phyloP scores from a whole-genome alignment of 2,113 vertebrate species.

The Bombycilla garrulus region DNA sequence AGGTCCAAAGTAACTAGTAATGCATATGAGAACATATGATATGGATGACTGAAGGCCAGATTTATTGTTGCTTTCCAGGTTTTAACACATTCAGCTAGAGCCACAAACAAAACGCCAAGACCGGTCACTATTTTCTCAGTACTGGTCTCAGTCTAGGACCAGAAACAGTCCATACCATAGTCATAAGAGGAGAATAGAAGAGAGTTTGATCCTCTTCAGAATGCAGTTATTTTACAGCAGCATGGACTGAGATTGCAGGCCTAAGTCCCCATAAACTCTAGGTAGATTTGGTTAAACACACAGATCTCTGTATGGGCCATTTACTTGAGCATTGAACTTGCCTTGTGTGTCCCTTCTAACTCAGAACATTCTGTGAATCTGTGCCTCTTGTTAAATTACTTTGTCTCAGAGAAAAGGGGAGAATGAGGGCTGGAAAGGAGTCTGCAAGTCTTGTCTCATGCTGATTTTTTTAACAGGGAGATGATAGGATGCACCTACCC shows the following conservation, averaged over 20 bases:
- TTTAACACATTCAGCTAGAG: background rate
- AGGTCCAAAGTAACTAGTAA: background rate
- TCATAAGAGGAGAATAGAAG: background rate
- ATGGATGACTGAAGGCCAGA: background rate
- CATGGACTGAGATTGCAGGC: background rate
- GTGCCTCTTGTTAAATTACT: background rate
- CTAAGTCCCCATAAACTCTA: background rate
- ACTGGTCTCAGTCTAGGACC: background rate
- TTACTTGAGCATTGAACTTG: background rate
- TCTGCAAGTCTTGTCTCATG: background rate
- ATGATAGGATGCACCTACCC: slow-evolving; percentile 89
- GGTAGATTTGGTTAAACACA: background rate
- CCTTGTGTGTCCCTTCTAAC: background rate
- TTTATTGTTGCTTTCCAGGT: background rate
- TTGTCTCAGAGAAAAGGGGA: background rate
- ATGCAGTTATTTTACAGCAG: background rate
- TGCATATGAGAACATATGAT: background rate
- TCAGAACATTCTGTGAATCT: background rate
- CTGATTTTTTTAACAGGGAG: slow-evolving; percentile 68
- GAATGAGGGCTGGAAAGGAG: background rate
- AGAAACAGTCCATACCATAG: background rate
- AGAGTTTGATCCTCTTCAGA: background rate
- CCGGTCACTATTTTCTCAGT: background rate
- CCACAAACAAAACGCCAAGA: background rate
- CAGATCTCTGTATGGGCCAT: background rate